A percentile compares a stretch with the other conserved stretches of the same genome.
phyloP scores from a whole-genome alignment of 2,888 invertebrate genomes.

The Anagyrus pseudococci region DNA sequence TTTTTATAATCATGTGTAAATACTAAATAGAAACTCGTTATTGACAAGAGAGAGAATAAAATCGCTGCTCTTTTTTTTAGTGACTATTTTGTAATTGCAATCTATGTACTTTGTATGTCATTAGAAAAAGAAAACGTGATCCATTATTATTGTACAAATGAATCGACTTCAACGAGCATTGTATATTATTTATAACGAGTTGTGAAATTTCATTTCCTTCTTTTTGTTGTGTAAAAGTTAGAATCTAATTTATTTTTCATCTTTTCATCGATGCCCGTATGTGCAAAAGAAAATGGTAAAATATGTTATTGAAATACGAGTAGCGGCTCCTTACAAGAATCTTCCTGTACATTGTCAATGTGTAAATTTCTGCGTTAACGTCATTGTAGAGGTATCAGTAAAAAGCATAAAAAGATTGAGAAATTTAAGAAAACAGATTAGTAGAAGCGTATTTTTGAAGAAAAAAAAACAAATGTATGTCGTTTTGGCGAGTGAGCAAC shows the following conservation, averaged over 20 bases:
- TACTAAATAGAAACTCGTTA: slow-evolving; percentile 36
- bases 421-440: slow-evolving; percentile 42
- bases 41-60: slow-evolving; percentile 12
- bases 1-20: slow-evolving; percentile 29
- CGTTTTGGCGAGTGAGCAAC: slow-evolving; percentile 16
- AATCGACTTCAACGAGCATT: slow-evolving; percentile 32
- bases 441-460: slow-evolving; percentile 57
- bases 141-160: slow-evolving; percentile 37
- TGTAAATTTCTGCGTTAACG: slow-evolving; percentile 53
- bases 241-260: slow-evolving; percentile 34
- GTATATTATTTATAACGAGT: slow-evolving; percentile 39
- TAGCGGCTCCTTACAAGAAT: slow-evolving; percentile 39
- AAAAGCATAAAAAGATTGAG: slow-evolving; percentile 17
- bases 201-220: slow-evolving; percentile 15
- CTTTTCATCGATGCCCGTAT: slow-evolving; percentile 27
- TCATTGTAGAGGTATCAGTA: slow-evolving; percentile 14
- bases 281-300: slow-evolving; percentile 31
- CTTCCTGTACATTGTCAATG: slow-evolving; percentile 42
- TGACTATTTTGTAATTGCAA: slow-evolving; percentile 33
- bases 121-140: slow-evolving; percentile 32
- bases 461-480: slow-evolving; percentile 39
- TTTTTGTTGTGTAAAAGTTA: slow-evolving; percentile 32
- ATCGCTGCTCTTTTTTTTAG: slow-evolving; percentile 31
- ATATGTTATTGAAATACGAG: slow-evolving; percentile 21
- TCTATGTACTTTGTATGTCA: slow-evolving; percentile 33